Evolutionary conservation across 2,113 vertebrate genomes (phyloP).

Genomic region (Apus apus): DNA sequence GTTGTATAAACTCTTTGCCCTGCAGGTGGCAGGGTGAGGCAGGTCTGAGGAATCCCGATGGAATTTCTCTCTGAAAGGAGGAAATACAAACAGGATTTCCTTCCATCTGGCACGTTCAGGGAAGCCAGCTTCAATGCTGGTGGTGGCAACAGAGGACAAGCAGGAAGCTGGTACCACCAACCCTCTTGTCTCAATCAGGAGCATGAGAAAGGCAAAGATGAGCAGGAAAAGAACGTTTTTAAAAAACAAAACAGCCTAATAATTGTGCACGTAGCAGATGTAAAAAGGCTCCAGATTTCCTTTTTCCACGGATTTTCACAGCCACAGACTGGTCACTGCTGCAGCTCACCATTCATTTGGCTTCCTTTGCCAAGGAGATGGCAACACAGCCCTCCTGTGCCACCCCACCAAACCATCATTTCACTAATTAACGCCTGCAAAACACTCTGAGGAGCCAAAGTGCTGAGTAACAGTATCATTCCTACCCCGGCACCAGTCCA

Average conservation of each 20-base stretch:
- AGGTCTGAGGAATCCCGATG: rapidly evolving
- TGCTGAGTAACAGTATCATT: not conserved
- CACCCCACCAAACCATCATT: not conserved
- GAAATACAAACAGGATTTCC: not conserved
- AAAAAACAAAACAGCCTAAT: not conserved
- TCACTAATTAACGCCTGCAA: not conserved
- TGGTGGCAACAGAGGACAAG: not conserved
- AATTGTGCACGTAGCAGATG: rapidly evolving
- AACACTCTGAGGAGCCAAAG: not conserved
- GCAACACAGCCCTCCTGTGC: rapidly evolving
- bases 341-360: too few species aligned
- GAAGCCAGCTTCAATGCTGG: not conserved
- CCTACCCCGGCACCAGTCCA: not conserved
- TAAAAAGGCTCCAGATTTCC: not conserved
- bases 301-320: not conserved
- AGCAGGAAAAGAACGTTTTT: not conserved
- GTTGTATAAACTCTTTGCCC: not conserved
- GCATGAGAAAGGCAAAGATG: not conserved
- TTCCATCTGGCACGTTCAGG: not conserved
- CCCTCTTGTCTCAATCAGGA: not conserved
- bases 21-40: not conserved
- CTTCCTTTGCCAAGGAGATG: not conserved
- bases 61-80: not conserved
- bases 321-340: rapidly evolving
- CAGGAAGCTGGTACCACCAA: not conserved